These are phyloP conservation scores for Heliconius erato DNA, from an alignment of 2,888 invertebrate species.

Conservation along the genomic window DNA sequence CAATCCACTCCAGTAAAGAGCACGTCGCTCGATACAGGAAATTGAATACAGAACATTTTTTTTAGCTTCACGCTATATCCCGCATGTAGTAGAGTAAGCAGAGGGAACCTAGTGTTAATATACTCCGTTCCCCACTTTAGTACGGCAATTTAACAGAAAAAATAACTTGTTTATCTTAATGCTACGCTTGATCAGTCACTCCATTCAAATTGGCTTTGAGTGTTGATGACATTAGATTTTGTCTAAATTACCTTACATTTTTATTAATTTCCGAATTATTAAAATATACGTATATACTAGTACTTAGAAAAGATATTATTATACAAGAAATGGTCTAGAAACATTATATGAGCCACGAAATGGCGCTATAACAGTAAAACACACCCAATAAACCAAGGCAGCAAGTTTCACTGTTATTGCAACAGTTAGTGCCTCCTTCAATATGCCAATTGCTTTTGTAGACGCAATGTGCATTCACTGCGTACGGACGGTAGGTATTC, in stretches of 20 bases:
- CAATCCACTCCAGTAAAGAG: background rate
- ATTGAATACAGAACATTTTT: background rate
- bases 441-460: slow-evolving; percentile 6
- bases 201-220: no score
- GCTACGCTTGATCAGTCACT: no score
- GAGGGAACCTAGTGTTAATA: no score
- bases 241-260: no score
- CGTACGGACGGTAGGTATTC: background rate
- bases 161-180: no score
- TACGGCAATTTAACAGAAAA: no score
- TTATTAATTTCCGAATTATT: no score
- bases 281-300: no score
- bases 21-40: background rate
- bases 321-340: background rate
- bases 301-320: background rate
- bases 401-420: slow-evolving; percentile 27
- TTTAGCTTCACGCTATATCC: background rate
- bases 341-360: slow-evolving; percentile 21
- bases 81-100: no score
- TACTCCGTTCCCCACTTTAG: no score
- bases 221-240: no score
- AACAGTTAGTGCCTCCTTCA: slow-evolving; percentile 26
- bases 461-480: background rate
- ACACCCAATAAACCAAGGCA: slow-evolving; percentile 12
- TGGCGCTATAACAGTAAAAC: slow-evolving; percentile 11